Base-by-base conservation (phyloP, 2,797 vertebrate genomes). In the Pyrocephalus nanus region DNA sequence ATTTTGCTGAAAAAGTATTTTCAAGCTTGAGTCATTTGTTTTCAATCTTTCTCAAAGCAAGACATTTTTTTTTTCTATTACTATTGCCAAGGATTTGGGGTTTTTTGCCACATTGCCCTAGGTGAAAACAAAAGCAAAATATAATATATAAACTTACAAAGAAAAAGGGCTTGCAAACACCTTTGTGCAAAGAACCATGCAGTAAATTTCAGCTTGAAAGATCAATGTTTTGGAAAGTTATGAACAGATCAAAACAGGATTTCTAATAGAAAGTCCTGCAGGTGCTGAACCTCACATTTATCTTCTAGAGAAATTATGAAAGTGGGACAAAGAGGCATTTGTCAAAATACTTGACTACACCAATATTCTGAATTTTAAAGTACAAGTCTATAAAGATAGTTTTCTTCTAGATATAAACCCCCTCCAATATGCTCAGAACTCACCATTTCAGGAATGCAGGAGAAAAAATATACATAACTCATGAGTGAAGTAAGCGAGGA, bases 231-330 rank as follows among this genome's bases (percentile, higher is more conserved):
- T 53, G 40, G 32, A 60, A 93, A 90, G 66, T 69, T 88, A 95
- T n/a, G 9, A 95, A 90, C 51, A 84, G 11, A 12, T 84, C 80
- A 93, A 75, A 92, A 65, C 51, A 90, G 51, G 21, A 72, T 83
- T 93, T 90, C 30, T 85, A 73, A 81, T 25, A 87, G 71, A 73
- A 94, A 71, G 40, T 80, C 67, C 81, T 87, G 38, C 77, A 87
- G 43, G 61, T 83, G 50, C 61, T 92, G 65, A 93, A 91, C 65
- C 54, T 86, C 84, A 54, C 67, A 77, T 88, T 88, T 77, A 85
- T 83, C 89, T 95, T 95, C 53, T 22, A 61, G 34, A 91, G 27
- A 77, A 85, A 71, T 65, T 54, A 91, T 34, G 42, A 51, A 85
- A 79, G 67, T 12, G 11, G 40, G 73, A 92, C 55, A 62, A 76